phyloP scores from a whole-genome alignment of 2,113 vertebrate genomes.

The Stomatorhinus ivindoensis region DNA sequence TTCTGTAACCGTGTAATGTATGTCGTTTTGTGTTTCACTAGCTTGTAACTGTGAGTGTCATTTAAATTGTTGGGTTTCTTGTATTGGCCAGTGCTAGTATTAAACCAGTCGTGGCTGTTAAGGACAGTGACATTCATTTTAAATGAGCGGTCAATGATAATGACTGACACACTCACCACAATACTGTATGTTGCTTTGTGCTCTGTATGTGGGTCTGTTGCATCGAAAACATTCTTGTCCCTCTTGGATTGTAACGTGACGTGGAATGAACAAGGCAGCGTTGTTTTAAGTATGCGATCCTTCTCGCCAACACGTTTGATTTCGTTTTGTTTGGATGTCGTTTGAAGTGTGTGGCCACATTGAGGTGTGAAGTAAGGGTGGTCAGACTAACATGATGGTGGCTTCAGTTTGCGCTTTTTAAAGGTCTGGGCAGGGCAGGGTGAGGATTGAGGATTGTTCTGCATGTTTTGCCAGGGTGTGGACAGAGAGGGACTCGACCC shows the following conservation, averaged over 20 bases:
- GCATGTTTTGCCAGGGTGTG: neutral
- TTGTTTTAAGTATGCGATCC: neutral
- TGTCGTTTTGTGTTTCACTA: neutral
- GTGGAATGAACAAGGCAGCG: neutral
- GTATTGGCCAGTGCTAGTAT: neutral
- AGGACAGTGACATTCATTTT: neutral
- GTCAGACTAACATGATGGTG: neutral
- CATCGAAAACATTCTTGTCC: neutral
- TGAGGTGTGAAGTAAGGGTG: neutral
- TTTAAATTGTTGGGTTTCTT: neutral
- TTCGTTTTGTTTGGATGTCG: neutral
- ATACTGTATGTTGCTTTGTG: neutral
- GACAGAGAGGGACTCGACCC: neutral
- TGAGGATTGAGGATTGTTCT: neutral
- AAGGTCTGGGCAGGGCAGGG: neutral
- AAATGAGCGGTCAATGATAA: neutral
- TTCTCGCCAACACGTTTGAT: neutral
- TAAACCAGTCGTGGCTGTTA: neutral
- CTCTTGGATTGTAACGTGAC: neutral
- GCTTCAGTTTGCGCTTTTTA: neutral
- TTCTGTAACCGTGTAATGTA: neutral
- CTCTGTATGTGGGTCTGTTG: neutral
- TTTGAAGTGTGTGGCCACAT: neutral
- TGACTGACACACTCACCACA: neutral
- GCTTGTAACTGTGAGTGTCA: neutral